Base-by-base conservation (phyloP, 2,888 invertebrate genomes). In the Lasioglossum villosulum region DNA sequence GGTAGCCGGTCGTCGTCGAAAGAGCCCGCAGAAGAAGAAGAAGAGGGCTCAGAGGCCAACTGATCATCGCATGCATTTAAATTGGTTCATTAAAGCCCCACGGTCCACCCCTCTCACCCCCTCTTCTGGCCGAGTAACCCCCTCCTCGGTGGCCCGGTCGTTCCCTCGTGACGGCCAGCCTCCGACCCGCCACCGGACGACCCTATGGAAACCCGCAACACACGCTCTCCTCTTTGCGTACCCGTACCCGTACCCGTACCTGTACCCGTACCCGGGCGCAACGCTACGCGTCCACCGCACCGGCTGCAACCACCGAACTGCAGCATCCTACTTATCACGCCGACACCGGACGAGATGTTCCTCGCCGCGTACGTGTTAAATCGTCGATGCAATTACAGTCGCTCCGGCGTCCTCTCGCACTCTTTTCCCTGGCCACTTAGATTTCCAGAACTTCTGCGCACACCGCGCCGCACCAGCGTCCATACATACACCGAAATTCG, bases 11-110 rank as follows among this genome's bases (percentile, higher is more conserved):
- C 91, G 88, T 91, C 89, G 90, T 87, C 91, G 92, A 90, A 92
- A 92, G 92, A 90, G 90, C 89, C 89, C 89, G 90, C 90, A 90
- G 88, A 87, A 91, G 90, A 91, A 92, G 91, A 94, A 94, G 93
- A 93, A 92, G 93, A 94, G 93, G 93, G 94, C 93, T 94, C 93
- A 93, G 94, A 94, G 94, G 94, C 94, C 94, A 95, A 95, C 95
- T 94, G 95, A 95, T 95, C 95, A 95, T 95, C 95, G 95, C 94
- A 95, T 95, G 95, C 95, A 95, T 95, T 95, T 95, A 95, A 95
- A 95, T 95, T 95, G 95, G 95, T 95, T 95, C 95, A 95, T 95
- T 95, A 95, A 95, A 95, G 93, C 93, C 93, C 93, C 93, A 89
- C 91, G 90, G 91, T 89, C 91, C 89, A 86, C 86, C 88, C 90